Conservation (phyloP, 1,140 invertebrate species). For the Drosophila pruinosa region DNA sequence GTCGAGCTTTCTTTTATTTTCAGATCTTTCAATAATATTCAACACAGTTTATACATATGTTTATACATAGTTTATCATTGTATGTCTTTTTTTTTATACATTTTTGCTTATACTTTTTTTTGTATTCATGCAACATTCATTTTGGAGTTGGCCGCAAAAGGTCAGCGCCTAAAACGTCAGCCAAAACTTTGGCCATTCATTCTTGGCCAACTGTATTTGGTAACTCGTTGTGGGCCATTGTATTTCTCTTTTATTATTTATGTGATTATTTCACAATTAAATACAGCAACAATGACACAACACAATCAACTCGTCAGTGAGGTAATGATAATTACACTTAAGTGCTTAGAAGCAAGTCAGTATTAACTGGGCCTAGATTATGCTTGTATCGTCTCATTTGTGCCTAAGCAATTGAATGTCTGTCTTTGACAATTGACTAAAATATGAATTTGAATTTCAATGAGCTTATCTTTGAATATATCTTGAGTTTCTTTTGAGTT, state of each 20-base stretch:
- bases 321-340: conserved; percentile 43
- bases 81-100: background rate
- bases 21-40: background rate
- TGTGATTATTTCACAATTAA: conserved; percentile 41
- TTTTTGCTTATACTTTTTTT: conserved; percentile 1
- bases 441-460: background rate
- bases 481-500: conserved; percentile 30
- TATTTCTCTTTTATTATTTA: conserved; percentile 40
- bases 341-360: conserved; percentile 16
- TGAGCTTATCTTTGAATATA: conserved; percentile 13
- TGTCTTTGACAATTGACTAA: background rate
- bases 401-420: background rate
- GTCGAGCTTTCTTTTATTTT: conserved; percentile 24
- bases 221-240: conserved; percentile 50
- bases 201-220: conserved; percentile 44
- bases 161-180: conserved; percentile 54
- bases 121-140: conserved; percentile 38
- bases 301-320: conserved; percentile 38
- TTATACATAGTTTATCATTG: conserved; percentile 11
- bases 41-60: background rate
- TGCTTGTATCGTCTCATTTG: background rate
- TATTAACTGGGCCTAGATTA: background rate
- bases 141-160: conserved; percentile 46
- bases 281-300: conserved; percentile 40
- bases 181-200: conserved; percentile 33